phyloP scores from a whole-genome alignment of 2,797 vertebrate species.

The Oreochromis mossambicus region DNA sequence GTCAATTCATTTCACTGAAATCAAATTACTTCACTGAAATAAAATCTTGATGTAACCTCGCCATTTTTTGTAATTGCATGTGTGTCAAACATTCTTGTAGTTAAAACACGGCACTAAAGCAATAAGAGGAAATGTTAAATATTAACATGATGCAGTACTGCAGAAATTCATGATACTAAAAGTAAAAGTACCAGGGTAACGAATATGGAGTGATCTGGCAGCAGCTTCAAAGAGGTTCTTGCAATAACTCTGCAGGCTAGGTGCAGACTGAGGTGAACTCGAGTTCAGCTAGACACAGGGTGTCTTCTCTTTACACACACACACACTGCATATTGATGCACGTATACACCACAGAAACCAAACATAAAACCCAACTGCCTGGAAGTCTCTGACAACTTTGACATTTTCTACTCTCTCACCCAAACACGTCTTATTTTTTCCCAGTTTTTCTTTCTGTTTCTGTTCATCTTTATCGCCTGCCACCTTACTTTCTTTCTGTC shows the following conservation, averaged over 20 bases:
- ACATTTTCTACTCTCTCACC: neutral
- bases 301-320: neutral
- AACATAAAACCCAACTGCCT: neutral
- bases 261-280: constrained; percentile 3
- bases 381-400: neutral
- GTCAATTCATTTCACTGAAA: neutral
- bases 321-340: neutral
- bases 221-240: constrained; percentile 39
- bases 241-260: constrained; percentile 17
- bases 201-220: neutral
- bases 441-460: neutral
- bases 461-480: neutral
- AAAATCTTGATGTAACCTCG: neutral
- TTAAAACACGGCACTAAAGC: neutral
- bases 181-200: neutral
- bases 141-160: neutral
- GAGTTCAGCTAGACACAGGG: constrained; percentile 26
- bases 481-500: neutral
- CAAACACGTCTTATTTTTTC: neutral
- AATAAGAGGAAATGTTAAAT: neutral
- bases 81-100: neutral
- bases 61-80: neutral
- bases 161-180: neutral
- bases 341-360: neutral
- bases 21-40: neutral